Base-by-base conservation (phyloP, 2,113 vertebrate species). In the Microtus montanus region DNA sequence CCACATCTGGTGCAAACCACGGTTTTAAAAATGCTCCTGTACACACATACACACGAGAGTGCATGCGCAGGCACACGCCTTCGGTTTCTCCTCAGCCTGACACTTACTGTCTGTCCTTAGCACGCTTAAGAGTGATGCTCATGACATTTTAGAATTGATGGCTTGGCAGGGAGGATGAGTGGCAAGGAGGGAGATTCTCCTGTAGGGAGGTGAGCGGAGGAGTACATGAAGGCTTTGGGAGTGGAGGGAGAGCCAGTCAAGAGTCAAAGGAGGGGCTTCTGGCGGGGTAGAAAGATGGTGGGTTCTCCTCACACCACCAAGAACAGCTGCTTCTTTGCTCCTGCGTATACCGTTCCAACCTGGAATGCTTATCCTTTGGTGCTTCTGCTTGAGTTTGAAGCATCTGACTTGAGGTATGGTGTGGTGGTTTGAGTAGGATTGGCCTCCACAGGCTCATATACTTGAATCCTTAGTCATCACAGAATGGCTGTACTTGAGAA, bases 221-320 rank as follows among this genome's bases (percentile, higher is more conserved):
- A 17, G 33, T 0, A 4, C 5, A 2, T 5, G 17, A 11, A 77
- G 63, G 41, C 49, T 58, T 3, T 0, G 28, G 12, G 89, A 78
- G 41, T 63, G 13, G 30, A 52, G 85, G 63, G 38, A 44, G 61
- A 24, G 35, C 75, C 4, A 3, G 47, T 10, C 19, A 9, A 30
- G 58, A 19, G 44, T 71, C 52, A 11, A 54, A 33, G 26, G 41
- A 75, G 82, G 47, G 70, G 52, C 44, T 20, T n/a, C 70, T 0
- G 3, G 70, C 13, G 8, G 86, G 61, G 4, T 44, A 14, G 28
- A 33, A 66, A 47, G 14, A 28, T 2, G 7, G 61, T 20, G 14
- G 14, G 47, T 4, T 15, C 20, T 1, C 28, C 38, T 63, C 33
- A 35, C 6, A 3, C 26, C 0, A 2, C 47, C 0, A 3, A 93